Percentiles rank a stretch among this genome's conserved stretches.
Evolutionary conservation across 1,140 invertebrate genomes (phyloP).

Genomic region (Atta texana): DNA sequence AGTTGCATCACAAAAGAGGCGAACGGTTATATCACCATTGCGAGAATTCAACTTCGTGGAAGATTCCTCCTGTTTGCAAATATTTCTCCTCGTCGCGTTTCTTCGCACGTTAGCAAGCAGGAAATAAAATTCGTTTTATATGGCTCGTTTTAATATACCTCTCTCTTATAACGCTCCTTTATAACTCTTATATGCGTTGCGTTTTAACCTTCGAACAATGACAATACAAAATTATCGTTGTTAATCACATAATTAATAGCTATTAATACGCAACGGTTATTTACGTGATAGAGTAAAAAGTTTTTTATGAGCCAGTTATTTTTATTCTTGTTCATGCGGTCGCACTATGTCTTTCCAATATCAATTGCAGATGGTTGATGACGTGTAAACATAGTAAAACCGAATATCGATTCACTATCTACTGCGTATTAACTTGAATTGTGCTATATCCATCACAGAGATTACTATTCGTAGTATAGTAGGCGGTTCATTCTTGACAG

Average conservation of each 20-base stretch:
- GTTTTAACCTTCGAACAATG: slow-evolving; percentile 7
- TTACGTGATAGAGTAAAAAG: neutral
- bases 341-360: neutral
- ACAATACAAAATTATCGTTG: slow-evolving; percentile 27
- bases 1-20: slow-evolving; percentile 41
- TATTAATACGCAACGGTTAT: slow-evolving; percentile 41
- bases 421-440: neutral
- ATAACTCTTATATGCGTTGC: neutral
- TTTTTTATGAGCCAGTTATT: slow-evolving; percentile 32
- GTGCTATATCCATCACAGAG: slow-evolving; percentile 11
- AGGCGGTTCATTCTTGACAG: slow-evolving; percentile 9
- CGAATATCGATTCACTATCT: slow-evolving; percentile 39
- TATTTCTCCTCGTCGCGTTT: slow-evolving; percentile 22
- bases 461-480: slow-evolving; percentile 12
- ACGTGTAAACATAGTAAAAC: slow-evolving; percentile 13
- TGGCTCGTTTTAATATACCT: slow-evolving; percentile 23
- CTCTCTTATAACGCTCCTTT: neutral
- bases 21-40: slow-evolving; percentile 4
- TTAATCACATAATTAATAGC: slow-evolving; percentile 41
- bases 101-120: neutral
- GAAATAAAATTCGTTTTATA: slow-evolving; percentile 19
- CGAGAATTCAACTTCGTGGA: slow-evolving; percentile 29
- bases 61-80: slow-evolving; percentile 26
- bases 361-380: slow-evolving; percentile 5
- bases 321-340: neutral